Evolutionary conservation across 1,140 invertebrate species (phyloP), one percentile per base, ranked within the genome.

Genomic region (Drosophila pallidifrons): DNA sequence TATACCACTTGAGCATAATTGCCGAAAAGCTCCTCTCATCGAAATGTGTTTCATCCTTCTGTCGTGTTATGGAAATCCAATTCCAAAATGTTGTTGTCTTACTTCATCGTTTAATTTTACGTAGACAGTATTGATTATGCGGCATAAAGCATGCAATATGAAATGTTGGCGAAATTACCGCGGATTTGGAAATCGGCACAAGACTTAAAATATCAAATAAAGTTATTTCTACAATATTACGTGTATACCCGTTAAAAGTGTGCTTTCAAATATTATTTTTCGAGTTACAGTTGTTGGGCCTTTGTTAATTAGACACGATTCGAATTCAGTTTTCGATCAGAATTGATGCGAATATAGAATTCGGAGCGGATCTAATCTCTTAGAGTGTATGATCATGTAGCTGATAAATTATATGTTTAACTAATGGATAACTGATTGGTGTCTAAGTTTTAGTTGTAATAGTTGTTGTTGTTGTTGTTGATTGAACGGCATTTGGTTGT

Each of bases 401-500:
- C 30, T 55, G 51, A 49, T 11, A 70, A 70, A 70, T 64, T 1
- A 71, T 55, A 64, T 25, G 20, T 1, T 64, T 71, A 13, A 51
- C 6, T 57, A 25, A 64, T 57, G 32, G 10, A 25, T 63, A 35
- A 46, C 7, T 71, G 16, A 55, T 64, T 49, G 47, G 49, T 41
- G 46, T 65, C 8, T 66, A 41, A 20, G 20, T 43, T 69, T 20
- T 30, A 54, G 32, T 68, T 58, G 35, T 55, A 35, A 45, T 49
- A 28, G 63, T 61, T 43, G 59, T 30, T 47, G 38, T 76, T 20
- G 11, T 69, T 74, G 61, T 67, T 83, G 66, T 69, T 83, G 59
- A 38, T 63, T 87, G 82, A 86, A 81, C 82, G 82, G 78, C 78
- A 75, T 85, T 86, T 30, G 66, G 55, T 82, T 81, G 45, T 49